Conservation (phyloP, 2,113 vertebrate genomes). For the Addax nasomaculatus region DNA sequence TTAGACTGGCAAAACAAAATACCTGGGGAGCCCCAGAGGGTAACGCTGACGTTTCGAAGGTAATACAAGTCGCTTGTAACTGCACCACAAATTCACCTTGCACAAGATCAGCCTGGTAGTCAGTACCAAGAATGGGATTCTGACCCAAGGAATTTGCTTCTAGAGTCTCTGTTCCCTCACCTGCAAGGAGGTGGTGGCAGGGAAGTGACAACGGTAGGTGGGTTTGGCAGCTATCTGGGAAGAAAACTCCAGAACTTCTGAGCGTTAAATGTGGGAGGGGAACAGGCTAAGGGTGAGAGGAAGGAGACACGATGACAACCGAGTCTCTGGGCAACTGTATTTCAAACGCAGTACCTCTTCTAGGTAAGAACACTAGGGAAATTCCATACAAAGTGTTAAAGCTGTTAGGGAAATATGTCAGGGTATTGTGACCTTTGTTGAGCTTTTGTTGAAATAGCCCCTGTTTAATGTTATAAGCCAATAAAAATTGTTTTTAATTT, state of each 20-base stretch:
- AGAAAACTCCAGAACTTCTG: neutral
- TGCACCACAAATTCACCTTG: neutral
- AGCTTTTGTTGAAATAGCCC: neutral
- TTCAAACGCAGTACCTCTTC: neutral
- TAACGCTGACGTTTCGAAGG: neutral
- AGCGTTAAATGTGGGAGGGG: neutral
- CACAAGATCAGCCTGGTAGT: too few relatives aligned
- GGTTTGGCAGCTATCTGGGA: neutral
- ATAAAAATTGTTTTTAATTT: neutral
- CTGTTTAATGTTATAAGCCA: neutral
- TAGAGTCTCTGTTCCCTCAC: neutral
- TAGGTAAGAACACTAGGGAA: neutral
- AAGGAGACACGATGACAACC: neutral
- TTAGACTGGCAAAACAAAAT: neutral
- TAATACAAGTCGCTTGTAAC: neutral
- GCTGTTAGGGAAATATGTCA: neutral
- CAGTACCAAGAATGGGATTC: neutral
- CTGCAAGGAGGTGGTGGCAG: neutral
- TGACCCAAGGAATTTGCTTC: neutral
- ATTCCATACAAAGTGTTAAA: neutral
- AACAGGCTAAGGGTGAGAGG: neutral
- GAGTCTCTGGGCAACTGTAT: neutral
- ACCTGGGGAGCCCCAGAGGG: neutral
- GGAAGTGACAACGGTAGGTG: neutral
- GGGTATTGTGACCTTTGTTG: neutral